These are phyloP conservation scores for Peromyscus californicus DNA, from an alignment of 2,113 vertebrate species.

Conservation along the genomic window DNA sequence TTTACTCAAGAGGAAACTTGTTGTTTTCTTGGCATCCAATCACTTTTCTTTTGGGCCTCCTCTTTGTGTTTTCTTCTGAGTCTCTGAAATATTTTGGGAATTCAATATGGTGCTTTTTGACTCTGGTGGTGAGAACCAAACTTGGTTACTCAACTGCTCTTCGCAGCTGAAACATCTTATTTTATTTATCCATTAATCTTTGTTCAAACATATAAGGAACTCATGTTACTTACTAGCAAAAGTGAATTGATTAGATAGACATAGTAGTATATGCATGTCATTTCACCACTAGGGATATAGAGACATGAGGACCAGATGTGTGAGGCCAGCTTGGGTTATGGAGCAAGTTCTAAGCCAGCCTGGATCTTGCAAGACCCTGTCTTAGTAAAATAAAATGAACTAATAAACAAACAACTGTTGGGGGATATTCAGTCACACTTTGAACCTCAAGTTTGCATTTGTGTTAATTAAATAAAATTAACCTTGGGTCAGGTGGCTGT, in stretches of 20 bases:
- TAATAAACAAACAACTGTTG: neutral
- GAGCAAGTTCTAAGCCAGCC: neutral
- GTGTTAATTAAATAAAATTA: neutral
- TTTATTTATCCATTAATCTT: neutral
- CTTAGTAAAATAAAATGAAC: neutral
- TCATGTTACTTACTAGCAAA: neutral
- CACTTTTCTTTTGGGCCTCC: slow-evolving; percentile 30
- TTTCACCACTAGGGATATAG: neutral
- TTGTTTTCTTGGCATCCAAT: neutral
- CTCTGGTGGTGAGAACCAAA: neutral
- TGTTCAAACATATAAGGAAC: neutral
- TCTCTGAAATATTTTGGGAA: neutral
- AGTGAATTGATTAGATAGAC: neutral
- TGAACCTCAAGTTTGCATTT: neutral
- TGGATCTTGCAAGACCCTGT: neutral
- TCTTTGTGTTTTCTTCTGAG: neutral
- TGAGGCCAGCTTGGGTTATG: neutral
- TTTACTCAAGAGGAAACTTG: slow-evolving; percentile 11
- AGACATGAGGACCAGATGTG: neutral
- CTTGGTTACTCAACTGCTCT: neutral
- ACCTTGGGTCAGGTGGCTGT: neutral
- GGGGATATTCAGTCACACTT: neutral
- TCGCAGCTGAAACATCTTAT: neutral
- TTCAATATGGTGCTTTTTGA: neutral
- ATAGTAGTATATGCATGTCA: neutral